Evolutionary conservation across 2,888 invertebrate species (phyloP), one percentile per base, ranked within the genome.

Genomic region (Tiliacea aurago): DNA sequence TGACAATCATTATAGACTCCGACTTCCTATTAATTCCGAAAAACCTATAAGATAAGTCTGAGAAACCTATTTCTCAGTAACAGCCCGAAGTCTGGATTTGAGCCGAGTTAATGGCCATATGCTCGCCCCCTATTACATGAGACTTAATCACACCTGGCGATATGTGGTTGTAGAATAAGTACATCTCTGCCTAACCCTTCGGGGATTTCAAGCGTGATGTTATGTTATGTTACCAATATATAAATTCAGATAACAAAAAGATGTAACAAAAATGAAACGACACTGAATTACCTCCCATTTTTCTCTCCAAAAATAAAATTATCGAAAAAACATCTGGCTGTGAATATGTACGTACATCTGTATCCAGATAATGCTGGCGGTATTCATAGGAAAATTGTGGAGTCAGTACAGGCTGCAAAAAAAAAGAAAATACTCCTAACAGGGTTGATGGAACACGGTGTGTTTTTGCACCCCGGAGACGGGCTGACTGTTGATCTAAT

Each of bases 401-500:
- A 86, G 63, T 80, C 81, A 86, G 88, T 86, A 68, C 84, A 84
- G 82, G 84, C 85, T 86, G 89, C 86, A 89, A 91, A 93, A 93
- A 76, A 76, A 93, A 92, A 90, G 87, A 86, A 89, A 88, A 90
- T 90, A 90, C 89, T 86, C 87, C 86, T 90, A 92, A 91, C 89
- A 81, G 90, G 89, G 90, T 89, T 90, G 91, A 91, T 90, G 88
- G 89, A 88, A 88, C 84, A 82, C 86, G 86, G 87, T 89, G 86
- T 88, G 69, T 89, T 89, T 91, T 88, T 87, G 84, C 83, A 81
- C 90, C 88, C 89, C 78, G 55, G 89, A 87, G 90, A 89, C 82
- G 78, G 69, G 70, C 83, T 71, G 84, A 85, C 87, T 88, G 89
- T 88, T 91, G 90, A 93, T 92, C 91, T 91, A 91, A 93, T 93